A percentile compares a stretch with the other conserved stretches of the same genome.
These are phyloP conservation scores for Mus spretus DNA, from an alignment of 2,797 vertebrate species.

Conservation along the genomic window DNA sequence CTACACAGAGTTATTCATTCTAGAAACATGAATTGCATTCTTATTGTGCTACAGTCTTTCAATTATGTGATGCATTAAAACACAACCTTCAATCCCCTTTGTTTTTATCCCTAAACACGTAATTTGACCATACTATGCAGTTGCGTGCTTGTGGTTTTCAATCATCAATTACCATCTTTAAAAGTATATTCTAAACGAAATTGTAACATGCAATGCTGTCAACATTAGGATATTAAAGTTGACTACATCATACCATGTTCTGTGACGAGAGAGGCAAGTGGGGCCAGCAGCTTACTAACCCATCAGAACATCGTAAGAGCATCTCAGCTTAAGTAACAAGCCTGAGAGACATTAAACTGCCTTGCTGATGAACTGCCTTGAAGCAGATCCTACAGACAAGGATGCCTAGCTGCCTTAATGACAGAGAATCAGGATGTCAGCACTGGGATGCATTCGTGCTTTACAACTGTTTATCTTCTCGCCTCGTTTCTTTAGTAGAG, in stretches of 20 bases:
- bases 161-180: background rate
- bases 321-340: background rate
- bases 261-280: background rate
- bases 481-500: background rate
- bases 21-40: conserved; percentile 23
- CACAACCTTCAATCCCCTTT: background rate
- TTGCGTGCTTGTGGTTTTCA: background rate
- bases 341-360: background rate
- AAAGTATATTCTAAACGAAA: background rate
- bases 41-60: background rate
- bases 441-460: background rate
- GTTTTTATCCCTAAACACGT: background rate
- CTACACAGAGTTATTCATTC: background rate
- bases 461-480: background rate
- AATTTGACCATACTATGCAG: background rate
- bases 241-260: too few relatives aligned
- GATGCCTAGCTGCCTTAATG: background rate
- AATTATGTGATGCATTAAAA: background rate
- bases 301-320: background rate
- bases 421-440: background rate
- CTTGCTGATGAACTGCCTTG: background rate
- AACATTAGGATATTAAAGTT: background rate
- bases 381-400: background rate
- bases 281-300: background rate
- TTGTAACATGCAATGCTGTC: background rate